phyloP scores from a whole-genome alignment of 1,140 invertebrate genomes.

The Zaprionus ghesquierei region DNA sequence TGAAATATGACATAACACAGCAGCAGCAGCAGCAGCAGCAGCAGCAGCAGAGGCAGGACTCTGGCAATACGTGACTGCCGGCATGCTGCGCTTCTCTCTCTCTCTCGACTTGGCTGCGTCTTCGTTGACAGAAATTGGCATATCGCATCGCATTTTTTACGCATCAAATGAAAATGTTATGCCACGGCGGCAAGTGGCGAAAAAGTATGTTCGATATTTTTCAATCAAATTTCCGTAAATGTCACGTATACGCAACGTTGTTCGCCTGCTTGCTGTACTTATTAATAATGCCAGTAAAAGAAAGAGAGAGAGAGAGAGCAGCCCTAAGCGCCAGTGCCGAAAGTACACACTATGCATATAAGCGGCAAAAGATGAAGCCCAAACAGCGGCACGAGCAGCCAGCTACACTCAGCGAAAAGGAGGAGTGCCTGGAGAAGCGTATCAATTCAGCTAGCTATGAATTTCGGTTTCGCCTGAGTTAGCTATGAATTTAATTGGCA shows the following conservation, averaged over 20 bases:
- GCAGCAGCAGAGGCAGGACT: neutral
- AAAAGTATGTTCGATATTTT: conserved; percentile 73
- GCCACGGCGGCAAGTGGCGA: conserved; percentile 40
- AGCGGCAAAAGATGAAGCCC: conserved; percentile 19
- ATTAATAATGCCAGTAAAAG: conserved; percentile 62
- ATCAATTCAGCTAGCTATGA: neutral
- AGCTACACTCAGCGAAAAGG: conserved; percentile 12
- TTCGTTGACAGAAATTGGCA: conserved; percentile 45
- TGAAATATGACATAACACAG: conserved; percentile 64
- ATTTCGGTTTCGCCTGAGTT: too few species aligned
- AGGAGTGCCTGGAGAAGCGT: too few species aligned
- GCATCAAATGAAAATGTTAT: conserved; percentile 67
- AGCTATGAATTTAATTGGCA: too few species aligned
- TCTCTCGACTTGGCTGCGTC: neutral
- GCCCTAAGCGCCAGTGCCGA: neutral
- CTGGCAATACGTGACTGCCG: conserved; percentile 43
- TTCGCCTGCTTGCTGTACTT: conserved; percentile 46
- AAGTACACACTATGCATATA: conserved; percentile 18
- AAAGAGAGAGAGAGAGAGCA: too few species aligned
- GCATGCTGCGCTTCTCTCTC: neutral
- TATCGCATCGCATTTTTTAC: conserved; percentile 54
- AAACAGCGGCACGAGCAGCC: neutral
- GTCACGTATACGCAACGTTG: conserved; percentile 71
- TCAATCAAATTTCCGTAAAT: conserved; percentile 80
- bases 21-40: neutral